Percentiles rank a stretch among this genome's conserved stretches.
Conservation (phyloP, 2,888 invertebrate genomes). For the Acleris cristana region DNA sequence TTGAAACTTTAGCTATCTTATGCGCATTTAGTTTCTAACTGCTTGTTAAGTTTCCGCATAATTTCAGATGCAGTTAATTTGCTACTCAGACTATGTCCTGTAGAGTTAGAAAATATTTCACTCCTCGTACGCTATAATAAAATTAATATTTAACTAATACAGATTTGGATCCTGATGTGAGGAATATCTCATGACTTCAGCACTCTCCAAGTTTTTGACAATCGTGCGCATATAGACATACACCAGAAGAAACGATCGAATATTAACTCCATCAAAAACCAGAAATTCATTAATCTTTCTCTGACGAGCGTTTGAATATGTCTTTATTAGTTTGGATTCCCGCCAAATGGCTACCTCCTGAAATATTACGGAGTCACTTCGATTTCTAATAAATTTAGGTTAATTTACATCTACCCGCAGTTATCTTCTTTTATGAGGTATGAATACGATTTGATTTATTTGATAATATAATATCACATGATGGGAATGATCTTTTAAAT, state of each 20-base stretch:
- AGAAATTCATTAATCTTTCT: slow-evolving; percentile 6
- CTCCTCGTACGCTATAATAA: background rate
- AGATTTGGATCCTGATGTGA: too few relatives aligned
- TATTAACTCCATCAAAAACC: slow-evolving; percentile 1
- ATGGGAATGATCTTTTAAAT: too few relatives aligned
- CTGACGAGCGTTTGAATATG: slow-evolving; percentile 13
- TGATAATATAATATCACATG: too few relatives aligned
- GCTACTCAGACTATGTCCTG: background rate
- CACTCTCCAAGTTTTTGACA: too few relatives aligned
- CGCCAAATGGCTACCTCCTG: slow-evolving; percentile 14
- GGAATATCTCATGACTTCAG: too few relatives aligned
- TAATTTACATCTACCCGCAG: background rate
- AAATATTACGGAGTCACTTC: slow-evolving; percentile 1
- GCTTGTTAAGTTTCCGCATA: slow-evolving; percentile 2
- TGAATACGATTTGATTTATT: slow-evolving; percentile 7
- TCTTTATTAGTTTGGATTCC: slow-evolving; percentile 19
- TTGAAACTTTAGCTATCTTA: background rate
- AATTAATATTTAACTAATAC: too few relatives aligned
- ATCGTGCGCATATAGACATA: too few relatives aligned
- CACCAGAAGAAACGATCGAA: too few relatives aligned
- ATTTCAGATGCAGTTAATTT: slow-evolving; percentile 12
- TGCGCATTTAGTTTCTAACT: slow-evolving; percentile 3
- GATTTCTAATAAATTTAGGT: slow-evolving; percentile 4
- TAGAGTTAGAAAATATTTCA: background rate
- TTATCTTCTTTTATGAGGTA: slow-evolving; percentile 6